Percentiles rank a stretch among this genome's conserved stretches.
Conservation (phyloP, 2,888 invertebrate species). For the Dinocampus coccinellae region DNA sequence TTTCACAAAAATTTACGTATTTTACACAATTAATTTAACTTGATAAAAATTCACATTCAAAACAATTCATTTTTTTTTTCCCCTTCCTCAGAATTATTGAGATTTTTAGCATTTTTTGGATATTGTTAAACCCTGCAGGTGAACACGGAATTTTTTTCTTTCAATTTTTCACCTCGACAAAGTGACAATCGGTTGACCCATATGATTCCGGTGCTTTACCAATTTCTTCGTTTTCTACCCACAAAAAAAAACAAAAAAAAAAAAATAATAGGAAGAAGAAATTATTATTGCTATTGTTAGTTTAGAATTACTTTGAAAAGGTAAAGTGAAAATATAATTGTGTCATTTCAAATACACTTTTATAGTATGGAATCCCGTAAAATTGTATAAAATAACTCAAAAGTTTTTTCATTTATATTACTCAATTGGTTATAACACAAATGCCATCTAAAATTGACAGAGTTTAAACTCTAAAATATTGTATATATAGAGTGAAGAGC, state of each 20-base stretch:
- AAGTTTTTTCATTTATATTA: not conserved
- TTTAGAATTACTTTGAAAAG: no score
- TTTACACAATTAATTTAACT: no score
- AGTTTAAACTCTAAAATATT: not conserved
- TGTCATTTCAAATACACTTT: not conserved
- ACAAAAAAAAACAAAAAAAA: no score
- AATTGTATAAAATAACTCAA: not conserved
- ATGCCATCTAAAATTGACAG: not conserved
- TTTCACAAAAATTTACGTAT: not conserved
- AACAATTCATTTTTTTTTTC: no score
- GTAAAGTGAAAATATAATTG: not conserved
- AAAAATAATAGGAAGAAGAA: no score
- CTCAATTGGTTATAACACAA: not conserved
- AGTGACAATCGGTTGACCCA: not conserved
- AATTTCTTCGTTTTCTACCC: no score
- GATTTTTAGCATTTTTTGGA: no score
- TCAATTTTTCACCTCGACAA: not conserved
- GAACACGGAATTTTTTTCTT: not conserved
- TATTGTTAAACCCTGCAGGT: no score
- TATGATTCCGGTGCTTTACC: no score
- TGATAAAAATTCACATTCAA: no score
- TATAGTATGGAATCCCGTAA: not conserved
- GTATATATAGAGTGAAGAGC: conserved; percentile 23
- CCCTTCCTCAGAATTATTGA: no score
- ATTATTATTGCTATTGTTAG: no score